phyloP scores from a whole-genome alignment of 2,888 invertebrate species.

The Galerucella nymphaeae region DNA sequence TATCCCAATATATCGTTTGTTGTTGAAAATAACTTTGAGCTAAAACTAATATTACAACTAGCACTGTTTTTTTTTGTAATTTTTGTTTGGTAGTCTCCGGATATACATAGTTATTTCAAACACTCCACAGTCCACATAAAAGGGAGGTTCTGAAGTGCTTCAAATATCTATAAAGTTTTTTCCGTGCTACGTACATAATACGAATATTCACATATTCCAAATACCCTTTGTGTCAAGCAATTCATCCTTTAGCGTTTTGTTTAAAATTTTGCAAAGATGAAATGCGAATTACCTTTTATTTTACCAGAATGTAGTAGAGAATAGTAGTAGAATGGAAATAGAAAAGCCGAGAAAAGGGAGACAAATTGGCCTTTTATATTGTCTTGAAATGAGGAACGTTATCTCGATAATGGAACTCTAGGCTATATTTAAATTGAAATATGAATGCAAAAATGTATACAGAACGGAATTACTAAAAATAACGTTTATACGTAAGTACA shows the following conservation, averaged over 20 bases:
- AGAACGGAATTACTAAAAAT: neutral
- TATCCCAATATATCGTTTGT: no score
- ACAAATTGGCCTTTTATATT: conserved; percentile 21
- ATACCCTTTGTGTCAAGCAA: conserved; percentile 1
- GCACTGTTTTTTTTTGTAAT: no score
- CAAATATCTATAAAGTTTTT: neutral
- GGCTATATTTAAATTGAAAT: conserved; percentile 2
- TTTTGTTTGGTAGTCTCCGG: no score
- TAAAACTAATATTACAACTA: no score
- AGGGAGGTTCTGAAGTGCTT: no score
- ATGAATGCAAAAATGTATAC: neutral
- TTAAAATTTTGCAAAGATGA: neutral
- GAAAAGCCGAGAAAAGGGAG: conserved; percentile 13
- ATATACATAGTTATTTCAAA: no score
- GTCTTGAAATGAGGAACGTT: conserved; percentile 14
- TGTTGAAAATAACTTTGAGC: no score
- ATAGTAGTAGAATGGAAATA: conserved; percentile 6
- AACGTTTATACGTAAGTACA: neutral
- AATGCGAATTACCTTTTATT: conserved; percentile 20
- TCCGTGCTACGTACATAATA: neutral
- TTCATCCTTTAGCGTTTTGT: conserved; percentile 5
- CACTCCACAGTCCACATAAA: no score
- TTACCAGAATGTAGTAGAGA: conserved; percentile 12
- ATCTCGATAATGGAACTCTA: conserved; percentile 16
- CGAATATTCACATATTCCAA: neutral